These are phyloP conservation scores for Spilosoma lubricipeda DNA, from an alignment of 2,888 invertebrate genomes.

Conservation along the genomic window DNA sequence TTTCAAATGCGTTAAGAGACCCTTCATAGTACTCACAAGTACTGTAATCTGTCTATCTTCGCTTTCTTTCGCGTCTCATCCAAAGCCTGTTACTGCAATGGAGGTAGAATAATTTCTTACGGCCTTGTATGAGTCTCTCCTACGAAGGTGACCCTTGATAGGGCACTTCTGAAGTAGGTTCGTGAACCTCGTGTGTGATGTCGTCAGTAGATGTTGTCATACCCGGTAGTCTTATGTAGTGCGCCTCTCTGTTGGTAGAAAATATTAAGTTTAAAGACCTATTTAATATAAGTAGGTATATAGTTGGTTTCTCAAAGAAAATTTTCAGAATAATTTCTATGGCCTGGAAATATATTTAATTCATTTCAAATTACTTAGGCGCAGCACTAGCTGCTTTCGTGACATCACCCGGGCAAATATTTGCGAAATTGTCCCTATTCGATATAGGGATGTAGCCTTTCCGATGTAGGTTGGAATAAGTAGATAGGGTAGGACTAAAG, in stretches of 20 bases:
- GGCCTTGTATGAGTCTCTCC: not conserved
- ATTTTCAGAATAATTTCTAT: not conserved
- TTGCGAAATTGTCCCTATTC: not conserved
- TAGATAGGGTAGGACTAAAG: too few species aligned
- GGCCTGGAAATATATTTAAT: not conserved
- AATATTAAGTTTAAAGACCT: not conserved
- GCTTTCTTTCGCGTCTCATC: conserved; percentile 16
- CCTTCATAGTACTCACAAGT: not conserved
- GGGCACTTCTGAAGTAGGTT: conserved; percentile 45
- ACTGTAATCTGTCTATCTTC: conserved; percentile 8
- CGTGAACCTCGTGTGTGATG: conserved; percentile 34
- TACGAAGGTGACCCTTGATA: conserved; percentile 68
- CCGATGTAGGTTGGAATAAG: not conserved
- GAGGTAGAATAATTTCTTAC: conserved; percentile 17
- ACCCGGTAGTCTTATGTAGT: conserved; percentile 73
- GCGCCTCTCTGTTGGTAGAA: conserved; percentile 62
- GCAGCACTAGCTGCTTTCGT: not conserved
- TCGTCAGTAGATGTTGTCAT: conserved; percentile 55
- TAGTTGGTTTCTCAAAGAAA: not conserved
- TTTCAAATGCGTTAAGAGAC: not conserved
- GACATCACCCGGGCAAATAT: not conserved
- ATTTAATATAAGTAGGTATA: not conserved
- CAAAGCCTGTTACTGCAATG: not conserved
- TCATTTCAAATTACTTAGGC: not conserved
- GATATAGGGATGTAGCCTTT: not conserved